Conservation (phyloP, 2,888 invertebrate genomes). For the Kryphioiulus occultus region DNA sequence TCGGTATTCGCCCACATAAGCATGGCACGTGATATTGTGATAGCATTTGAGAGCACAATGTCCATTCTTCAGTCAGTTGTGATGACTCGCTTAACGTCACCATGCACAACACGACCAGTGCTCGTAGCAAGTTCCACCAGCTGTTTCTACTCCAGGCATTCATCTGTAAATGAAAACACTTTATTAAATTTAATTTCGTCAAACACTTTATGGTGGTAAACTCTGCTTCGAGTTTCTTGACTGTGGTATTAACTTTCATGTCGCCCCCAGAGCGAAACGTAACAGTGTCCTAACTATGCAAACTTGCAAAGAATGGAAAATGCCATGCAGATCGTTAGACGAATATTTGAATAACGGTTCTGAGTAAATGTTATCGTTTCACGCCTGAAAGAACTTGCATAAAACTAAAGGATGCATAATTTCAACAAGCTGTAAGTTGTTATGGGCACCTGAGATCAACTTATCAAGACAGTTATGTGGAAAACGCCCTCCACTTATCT, state of each 20-base stretch:
- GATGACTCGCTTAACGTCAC: neutral
- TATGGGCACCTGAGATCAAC: neutral
- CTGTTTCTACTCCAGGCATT: neutral
- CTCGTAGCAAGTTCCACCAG: neutral
- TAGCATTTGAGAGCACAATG: constrained; percentile 74
- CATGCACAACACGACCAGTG: neutral
- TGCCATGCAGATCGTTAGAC: too few species aligned
- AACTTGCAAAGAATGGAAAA: too few species aligned
- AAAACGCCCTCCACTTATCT: neutral
- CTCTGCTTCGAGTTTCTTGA: too few species aligned
- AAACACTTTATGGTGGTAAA: too few species aligned
- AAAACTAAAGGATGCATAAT: neutral
- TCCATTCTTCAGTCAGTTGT: constrained; percentile 15
- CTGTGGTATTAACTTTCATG: too few species aligned
- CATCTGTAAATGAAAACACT: neutral
- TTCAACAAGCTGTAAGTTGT: neutral
- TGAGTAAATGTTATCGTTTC: neutral
- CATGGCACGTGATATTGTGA: constrained; percentile 80
- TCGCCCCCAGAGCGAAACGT: too few species aligned
- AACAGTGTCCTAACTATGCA: too few species aligned
- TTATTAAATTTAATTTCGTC: too few species aligned
- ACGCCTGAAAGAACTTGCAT: neutral
- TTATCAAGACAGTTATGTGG: neutral
- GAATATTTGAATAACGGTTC: too few species aligned
- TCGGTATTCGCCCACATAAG: constrained; percentile 54